Evolutionary conservation across 2,888 invertebrate genomes (phyloP).

Genomic region (Zygothrica quintamaculata): DNA sequence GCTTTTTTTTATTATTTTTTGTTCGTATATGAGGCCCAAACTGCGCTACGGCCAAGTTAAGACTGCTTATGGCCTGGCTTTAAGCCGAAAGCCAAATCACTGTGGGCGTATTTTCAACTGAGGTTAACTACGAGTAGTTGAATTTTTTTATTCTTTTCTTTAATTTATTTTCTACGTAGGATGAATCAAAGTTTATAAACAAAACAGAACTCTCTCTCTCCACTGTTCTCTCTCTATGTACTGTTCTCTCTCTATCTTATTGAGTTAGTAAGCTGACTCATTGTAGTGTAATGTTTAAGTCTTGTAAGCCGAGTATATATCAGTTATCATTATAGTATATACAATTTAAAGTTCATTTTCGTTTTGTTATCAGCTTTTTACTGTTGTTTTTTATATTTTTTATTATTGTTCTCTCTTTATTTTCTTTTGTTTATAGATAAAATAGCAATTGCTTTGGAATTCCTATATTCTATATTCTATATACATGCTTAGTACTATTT

Average conservation of each 20-base stretch:
- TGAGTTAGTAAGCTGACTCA: neutral
- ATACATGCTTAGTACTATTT: too few species aligned
- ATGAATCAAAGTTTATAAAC: constrained; percentile 16
- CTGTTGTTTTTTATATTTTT: constrained; percentile 16
- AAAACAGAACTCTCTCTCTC: too few species aligned
- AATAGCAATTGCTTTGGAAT: constrained; percentile 41
- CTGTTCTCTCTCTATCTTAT: too few species aligned
- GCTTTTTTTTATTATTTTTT: too few species aligned
- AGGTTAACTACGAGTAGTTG: constrained; percentile 26
- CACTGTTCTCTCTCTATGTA: too few species aligned
- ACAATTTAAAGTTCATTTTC: constrained; percentile 60
- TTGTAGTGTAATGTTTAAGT: constrained; percentile 30
- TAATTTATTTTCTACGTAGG: constrained; percentile 32
- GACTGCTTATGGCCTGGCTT: constrained; percentile 51
- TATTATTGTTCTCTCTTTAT: constrained; percentile 3
- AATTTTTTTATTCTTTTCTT: neutral
- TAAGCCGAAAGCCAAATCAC: neutral
- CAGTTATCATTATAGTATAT: constrained; percentile 21
- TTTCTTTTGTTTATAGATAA: constrained; percentile 37
- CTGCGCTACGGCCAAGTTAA: constrained; percentile 55
- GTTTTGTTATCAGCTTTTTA: constrained; percentile 52
- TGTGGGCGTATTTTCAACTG: constrained; percentile 45
- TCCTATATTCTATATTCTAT: constrained; percentile 12
- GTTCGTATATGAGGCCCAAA: constrained; percentile 29
- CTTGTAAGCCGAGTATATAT: constrained; percentile 1